phyloP scores from a whole-genome alignment of 2,888 invertebrate species.

The Hemicrepidius hirtus region DNA sequence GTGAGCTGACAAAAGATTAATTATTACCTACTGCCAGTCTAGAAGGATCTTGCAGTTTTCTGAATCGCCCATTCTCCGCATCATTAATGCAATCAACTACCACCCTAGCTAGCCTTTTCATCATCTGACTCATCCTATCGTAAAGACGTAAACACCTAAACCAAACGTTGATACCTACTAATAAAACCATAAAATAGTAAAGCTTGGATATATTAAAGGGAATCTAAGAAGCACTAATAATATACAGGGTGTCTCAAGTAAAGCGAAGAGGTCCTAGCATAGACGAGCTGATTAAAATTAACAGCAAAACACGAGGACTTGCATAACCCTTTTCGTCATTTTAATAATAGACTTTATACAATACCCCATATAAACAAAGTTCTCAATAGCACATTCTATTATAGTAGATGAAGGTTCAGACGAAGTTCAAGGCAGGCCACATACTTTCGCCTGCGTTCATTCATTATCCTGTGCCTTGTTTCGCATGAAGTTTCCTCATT shows the following conservation, averaged over 20 bases:
- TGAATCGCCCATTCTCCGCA: slow-evolving; percentile 2
- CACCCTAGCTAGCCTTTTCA: slow-evolving; percentile 13
- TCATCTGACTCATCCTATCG: slow-evolving; percentile 27
- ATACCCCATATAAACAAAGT: too few relatives aligned
- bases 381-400: neutral
- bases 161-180: neutral
- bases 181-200: slow-evolving; percentile 20
- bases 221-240: too few relatives aligned
- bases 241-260: too few relatives aligned
- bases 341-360: too few relatives aligned
- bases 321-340: too few relatives aligned
- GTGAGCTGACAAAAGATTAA: neutral
- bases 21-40: neutral
- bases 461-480: slow-evolving; percentile 31
- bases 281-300: too few relatives aligned
- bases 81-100: slow-evolving; percentile 20
- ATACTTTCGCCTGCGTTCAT: slow-evolving; percentile 21
- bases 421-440: slow-evolving; percentile 36
- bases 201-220: neutral
- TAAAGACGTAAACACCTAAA: slow-evolving; percentile 12
- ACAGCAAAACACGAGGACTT: too few relatives aligned
- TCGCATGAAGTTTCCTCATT: slow-evolving; percentile 35
- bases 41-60: slow-evolving; percentile 18
- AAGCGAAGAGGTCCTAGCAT: too few relatives aligned
- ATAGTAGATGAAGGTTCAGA: slow-evolving; percentile 22